Evolutionary conservation across 1,140 invertebrate genomes (phyloP).

Genomic region (Papilio xuthus): DNA sequence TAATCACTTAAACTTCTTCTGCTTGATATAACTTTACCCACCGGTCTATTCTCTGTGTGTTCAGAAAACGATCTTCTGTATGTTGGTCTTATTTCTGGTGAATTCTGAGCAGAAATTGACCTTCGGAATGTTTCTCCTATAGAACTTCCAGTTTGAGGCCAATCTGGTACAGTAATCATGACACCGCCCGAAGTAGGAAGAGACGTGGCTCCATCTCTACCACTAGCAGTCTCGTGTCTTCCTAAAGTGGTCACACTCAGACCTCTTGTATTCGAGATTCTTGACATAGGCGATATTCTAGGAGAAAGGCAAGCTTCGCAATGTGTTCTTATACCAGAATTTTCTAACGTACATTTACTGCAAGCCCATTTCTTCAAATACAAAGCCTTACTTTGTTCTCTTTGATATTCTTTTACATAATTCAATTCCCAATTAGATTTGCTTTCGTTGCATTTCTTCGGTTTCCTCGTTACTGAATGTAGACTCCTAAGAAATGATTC

Average conservation of each 20-base stretch:
- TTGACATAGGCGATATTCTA: conserved; percentile 63
- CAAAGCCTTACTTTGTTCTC: conserved; percentile 69
- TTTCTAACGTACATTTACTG: conserved; percentile 89
- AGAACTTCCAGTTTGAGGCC: conserved; percentile 70
- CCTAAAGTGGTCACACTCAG: conserved; percentile 76
- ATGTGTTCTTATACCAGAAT: conserved; percentile 83
- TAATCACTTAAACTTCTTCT: conserved; percentile 84
- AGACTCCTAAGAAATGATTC: conserved; percentile 74
- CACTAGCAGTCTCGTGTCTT: conserved; percentile 68
- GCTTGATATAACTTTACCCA: conserved; percentile 81
- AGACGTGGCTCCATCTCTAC: conserved; percentile 71
- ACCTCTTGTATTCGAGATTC: conserved; percentile 72
- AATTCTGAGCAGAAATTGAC: conserved; percentile 78
- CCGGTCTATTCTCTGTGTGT: conserved; percentile 74
- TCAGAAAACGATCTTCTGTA: conserved; percentile 86
- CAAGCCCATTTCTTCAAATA: conserved; percentile 85
- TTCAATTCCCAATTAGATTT: conserved; percentile 79
- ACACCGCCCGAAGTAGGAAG: conserved; percentile 73
- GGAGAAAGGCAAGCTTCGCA: conserved; percentile 85
- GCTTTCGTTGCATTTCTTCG: conserved; percentile 72
- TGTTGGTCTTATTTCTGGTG: conserved; percentile 80
- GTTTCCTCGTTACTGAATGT: conserved; percentile 73
- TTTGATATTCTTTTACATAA: conserved; percentile 76
- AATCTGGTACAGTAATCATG: conserved; percentile 77
- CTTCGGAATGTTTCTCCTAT: conserved; percentile 79